Percentiles rank a stretch among this genome's conserved stretches.
Evolutionary conservation across 2,888 invertebrate genomes (phyloP).

Genomic region (Chrysolina americana): DNA sequence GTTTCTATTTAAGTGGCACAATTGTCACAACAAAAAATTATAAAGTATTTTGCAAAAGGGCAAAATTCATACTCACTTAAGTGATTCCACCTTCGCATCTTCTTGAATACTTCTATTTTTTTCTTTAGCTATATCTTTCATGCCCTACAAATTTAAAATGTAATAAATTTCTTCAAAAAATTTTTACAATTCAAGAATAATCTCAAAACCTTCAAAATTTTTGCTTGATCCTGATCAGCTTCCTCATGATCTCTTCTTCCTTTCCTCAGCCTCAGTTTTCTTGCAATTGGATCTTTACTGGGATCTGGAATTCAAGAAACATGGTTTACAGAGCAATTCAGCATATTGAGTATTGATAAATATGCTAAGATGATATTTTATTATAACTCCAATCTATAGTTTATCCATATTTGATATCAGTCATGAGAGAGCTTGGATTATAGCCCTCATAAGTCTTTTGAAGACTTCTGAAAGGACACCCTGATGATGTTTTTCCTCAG

Average conservation of each 20-base stretch:
- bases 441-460: no score
- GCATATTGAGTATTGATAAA: no score
- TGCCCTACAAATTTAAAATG: conserved; percentile 73
- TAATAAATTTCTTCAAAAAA: conserved; percentile 22
- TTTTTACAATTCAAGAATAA: conserved; percentile 17
- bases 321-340: no score
- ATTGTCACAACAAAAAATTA: no score
- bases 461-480: no score
- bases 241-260: conserved; percentile 84
- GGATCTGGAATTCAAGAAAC: conserved; percentile 69
- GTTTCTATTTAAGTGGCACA: no score
- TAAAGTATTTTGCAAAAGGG: background rate
- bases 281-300: conserved; percentile 92
- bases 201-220: conserved; percentile 81
- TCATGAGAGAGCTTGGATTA: no score
- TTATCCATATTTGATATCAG: no score
- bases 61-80: conserved; percentile 75
- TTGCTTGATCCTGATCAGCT: conserved; percentile 89
- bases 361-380: no score
- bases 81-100: conserved; percentile 78
- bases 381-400: no score
- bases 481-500: no score
- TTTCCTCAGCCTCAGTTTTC: conserved; percentile 90
- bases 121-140: conserved; percentile 89
- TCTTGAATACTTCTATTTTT: conserved; percentile 81